A percentile compares a stretch with the other conserved stretches of the same genome.
Evolutionary conservation across 2,113 vertebrate species (phyloP).

Genomic region (Coptodon bakossiorum): DNA sequence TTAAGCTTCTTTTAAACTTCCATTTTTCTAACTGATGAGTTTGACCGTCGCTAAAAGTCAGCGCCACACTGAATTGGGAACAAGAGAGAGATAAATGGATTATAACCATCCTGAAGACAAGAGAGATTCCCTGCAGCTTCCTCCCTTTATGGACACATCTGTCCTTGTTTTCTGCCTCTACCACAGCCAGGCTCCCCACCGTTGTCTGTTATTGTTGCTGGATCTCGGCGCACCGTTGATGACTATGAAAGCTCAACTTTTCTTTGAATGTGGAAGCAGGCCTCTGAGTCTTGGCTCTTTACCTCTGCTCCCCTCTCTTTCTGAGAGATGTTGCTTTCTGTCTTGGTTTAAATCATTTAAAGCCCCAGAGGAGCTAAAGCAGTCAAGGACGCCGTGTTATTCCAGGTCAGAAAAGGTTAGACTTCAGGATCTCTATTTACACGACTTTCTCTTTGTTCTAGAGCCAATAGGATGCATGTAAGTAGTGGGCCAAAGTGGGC

Average conservation of each 20-base stretch:
- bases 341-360: slow-evolving; percentile 59
- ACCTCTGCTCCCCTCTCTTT: slow-evolving; percentile 12
- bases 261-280: slow-evolving; percentile 21
- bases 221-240: slow-evolving; percentile 29
- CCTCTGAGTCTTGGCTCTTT: slow-evolving; percentile 37
- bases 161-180: slow-evolving; percentile 47
- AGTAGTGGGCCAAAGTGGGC: slow-evolving; percentile 32
- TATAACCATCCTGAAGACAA: slow-evolving; percentile 17
- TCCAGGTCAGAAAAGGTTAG: slow-evolving; percentile 56
- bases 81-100: slow-evolving; percentile 33
- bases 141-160: slow-evolving; percentile 53
- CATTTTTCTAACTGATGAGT: slow-evolving; percentile 37
- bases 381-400: slow-evolving; percentile 53
- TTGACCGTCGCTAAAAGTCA: slow-evolving; percentile 12
- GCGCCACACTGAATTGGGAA: not conserved
- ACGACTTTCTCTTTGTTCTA: slow-evolving; percentile 56
- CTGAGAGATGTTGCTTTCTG: slow-evolving; percentile 37
- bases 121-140: slow-evolving; percentile 5
- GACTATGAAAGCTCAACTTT: slow-evolving; percentile 39
- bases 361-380: slow-evolving; percentile 59
- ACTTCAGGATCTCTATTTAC: slow-evolving; percentile 50
- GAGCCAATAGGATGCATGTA: slow-evolving; percentile 52
- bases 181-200: slow-evolving; percentile 21
- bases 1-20: not conserved
- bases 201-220: slow-evolving; percentile 49